phyloP scores from a whole-genome alignment of 2,113 vertebrate species.

The Colistium nudipinnis region DNA sequence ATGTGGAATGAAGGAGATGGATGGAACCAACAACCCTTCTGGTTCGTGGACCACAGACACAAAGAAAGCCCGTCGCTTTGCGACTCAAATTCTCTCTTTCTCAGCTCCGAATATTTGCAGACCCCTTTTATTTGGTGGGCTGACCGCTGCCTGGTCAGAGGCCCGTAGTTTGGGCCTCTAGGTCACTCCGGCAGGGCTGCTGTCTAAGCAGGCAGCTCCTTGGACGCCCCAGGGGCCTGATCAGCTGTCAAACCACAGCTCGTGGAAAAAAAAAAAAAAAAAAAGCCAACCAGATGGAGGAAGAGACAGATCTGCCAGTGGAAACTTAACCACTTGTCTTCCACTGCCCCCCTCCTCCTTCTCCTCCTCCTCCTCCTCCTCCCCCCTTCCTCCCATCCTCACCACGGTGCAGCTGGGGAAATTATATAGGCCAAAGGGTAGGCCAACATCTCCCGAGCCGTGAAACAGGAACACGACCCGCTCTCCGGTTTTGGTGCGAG shows the following conservation, averaged over 20 bases:
- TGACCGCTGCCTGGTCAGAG: conserved; percentile 12
- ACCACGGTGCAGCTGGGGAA: conserved; percentile 60
- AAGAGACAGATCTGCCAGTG: conserved; percentile 61
- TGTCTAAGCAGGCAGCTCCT: conserved; percentile 67
- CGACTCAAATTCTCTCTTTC: not conserved
- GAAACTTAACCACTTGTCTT: conserved; percentile 78
- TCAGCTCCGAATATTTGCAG: conserved; percentile 16
- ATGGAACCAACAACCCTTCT: not conserved
- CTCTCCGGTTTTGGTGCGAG: conserved; percentile 41
- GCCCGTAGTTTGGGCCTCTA: conserved; percentile 30
- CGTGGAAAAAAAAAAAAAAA: too few relatives aligned
- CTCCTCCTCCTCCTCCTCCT: not conserved
- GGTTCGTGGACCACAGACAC: too few relatives aligned
- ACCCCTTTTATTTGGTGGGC: conserved; percentile 1
- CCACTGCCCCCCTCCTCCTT: conserved; percentile 19
- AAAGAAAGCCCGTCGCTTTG: too few relatives aligned
- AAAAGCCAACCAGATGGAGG: conserved; percentile 73
- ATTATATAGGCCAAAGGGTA: conserved; percentile 80
- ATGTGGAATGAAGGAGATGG: not conserved
- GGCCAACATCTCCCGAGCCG: conserved; percentile 68
- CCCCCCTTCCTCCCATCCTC: not conserved
- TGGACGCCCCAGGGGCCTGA: conserved; percentile 64
- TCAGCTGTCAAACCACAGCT: conserved; percentile 72
- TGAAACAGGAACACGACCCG: conserved; percentile 63
- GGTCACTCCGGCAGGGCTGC: conserved; percentile 54